Evolutionary conservation across 2,113 vertebrate genomes (phyloP).

Genomic region (Otolemur garnettii): DNA sequence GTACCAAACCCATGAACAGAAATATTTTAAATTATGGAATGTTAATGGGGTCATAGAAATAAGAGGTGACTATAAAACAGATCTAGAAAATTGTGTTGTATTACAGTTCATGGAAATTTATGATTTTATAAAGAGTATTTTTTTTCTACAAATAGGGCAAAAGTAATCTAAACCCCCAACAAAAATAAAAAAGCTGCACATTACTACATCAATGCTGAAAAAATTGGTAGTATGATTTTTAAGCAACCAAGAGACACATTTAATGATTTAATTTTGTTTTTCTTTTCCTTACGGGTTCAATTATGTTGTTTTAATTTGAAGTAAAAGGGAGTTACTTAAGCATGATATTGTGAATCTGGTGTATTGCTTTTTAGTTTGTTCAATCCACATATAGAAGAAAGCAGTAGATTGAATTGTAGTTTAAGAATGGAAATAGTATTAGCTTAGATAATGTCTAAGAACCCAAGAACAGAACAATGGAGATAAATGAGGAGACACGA

Average conservation of each 20-base stretch:
- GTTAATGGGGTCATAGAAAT: not conserved
- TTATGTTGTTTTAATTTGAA: not conserved
- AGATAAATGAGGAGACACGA: not conserved
- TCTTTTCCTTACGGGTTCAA: not conserved
- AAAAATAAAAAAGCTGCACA: not conserved
- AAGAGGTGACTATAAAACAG: not conserved
- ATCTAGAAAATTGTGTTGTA: not conserved
- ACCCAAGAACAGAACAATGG: not conserved
- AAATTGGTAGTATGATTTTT: not conserved
- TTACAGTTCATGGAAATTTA: not conserved
- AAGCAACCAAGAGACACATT: not conserved
- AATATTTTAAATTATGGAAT: not conserved
- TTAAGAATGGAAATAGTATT: not conserved
- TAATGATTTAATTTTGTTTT: not conserved
- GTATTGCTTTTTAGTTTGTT: not conserved
- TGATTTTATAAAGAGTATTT: not conserved
- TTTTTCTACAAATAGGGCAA: not conserved
- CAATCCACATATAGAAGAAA: not conserved
- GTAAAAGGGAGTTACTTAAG: not conserved
- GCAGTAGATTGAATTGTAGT: not conserved
- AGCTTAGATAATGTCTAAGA: not conserved
- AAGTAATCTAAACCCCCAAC: not conserved
- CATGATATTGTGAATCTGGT: not conserved
- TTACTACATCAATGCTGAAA: not conserved
- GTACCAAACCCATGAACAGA: not conserved